Conservation (phyloP, 2,113 vertebrate species). For the Pelodiscus sinensis region DNA sequence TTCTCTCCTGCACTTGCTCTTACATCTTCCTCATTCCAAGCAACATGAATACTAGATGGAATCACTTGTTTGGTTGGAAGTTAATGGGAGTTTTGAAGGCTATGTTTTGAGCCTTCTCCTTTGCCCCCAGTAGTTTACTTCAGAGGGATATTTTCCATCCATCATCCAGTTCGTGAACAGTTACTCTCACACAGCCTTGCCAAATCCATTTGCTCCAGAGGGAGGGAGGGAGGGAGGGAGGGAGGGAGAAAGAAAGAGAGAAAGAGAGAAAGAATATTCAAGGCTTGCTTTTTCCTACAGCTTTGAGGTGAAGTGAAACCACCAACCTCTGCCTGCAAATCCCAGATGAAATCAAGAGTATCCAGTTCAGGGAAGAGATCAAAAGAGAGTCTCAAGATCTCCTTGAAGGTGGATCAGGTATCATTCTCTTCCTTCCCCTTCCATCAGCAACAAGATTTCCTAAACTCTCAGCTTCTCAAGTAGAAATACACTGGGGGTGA, state of each 20-base stretch:
- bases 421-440: neutral
- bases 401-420: neutral
- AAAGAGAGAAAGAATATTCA: neutral
- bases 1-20: neutral
- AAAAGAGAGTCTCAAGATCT: too few species aligned
- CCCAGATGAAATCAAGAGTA: neutral
- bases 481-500: neutral
- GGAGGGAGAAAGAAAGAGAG: too few species aligned
- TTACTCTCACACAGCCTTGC: neutral
- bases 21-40: neutral
- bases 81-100: fast-evolving
- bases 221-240: too few species aligned
- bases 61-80: fast-evolving
- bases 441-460: neutral
- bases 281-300: fast-evolving
- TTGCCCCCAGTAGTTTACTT: neutral
- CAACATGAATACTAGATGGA: neutral
- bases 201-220: neutral
- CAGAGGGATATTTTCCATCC: neutral
- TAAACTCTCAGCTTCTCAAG: neutral
- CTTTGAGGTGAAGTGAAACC: neutral
- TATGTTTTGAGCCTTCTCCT: neutral
- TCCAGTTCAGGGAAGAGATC: neutral
- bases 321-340: neutral
- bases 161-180: neutral